phyloP scores from a whole-genome alignment of 30 jellyfish, hydroid and myxozoan genomes.

The Catostylus mosaicus region DNA sequence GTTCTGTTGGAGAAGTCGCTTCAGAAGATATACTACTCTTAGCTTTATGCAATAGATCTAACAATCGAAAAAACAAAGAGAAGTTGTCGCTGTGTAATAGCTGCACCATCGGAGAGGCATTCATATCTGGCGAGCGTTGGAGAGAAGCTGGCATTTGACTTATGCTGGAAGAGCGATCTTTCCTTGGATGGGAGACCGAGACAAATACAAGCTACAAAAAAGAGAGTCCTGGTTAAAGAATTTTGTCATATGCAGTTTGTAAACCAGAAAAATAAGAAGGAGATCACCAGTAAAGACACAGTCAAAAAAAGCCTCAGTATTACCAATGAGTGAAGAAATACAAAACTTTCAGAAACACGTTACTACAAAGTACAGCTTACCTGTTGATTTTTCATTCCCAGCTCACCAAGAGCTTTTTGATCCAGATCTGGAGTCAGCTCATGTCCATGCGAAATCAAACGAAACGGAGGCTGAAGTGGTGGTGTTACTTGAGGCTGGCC shows the following conservation, averaged over 20 bases:
- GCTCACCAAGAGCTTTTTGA: constrained; percentile 90
- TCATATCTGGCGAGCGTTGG: constrained; percentile 87
- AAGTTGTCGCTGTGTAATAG: constrained; percentile 75
- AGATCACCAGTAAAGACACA: neutral
- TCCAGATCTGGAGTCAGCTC: constrained; percentile 98
- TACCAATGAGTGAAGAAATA: neutral
- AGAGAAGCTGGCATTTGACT: constrained; percentile 89
- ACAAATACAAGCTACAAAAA: constrained; percentile 84
- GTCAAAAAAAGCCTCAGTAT: neutral
- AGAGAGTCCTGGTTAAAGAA: neutral
- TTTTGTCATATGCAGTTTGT: no score
- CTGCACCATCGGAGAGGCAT: constrained; percentile 95
- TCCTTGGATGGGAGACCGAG: constrained; percentile 87
- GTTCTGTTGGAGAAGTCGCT: neutral
- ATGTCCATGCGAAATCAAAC: constrained; percentile 97
- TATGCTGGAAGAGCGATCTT: constrained; percentile 70
- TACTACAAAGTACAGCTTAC: constrained; percentile 33
- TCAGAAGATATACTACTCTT: neutral
- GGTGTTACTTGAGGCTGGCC: constrained; percentile 65
- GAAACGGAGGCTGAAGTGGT: constrained; percentile 94
- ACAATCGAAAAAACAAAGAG: constrained; percentile 67
- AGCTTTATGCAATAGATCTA: constrained; percentile 81
- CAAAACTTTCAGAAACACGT: neutral
- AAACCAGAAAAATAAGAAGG: no score
- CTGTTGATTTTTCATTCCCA: constrained; percentile 96